Evolutionary conservation across 2,113 vertebrate genomes (phyloP).

Genomic region (Spea bombifrons): DNA sequence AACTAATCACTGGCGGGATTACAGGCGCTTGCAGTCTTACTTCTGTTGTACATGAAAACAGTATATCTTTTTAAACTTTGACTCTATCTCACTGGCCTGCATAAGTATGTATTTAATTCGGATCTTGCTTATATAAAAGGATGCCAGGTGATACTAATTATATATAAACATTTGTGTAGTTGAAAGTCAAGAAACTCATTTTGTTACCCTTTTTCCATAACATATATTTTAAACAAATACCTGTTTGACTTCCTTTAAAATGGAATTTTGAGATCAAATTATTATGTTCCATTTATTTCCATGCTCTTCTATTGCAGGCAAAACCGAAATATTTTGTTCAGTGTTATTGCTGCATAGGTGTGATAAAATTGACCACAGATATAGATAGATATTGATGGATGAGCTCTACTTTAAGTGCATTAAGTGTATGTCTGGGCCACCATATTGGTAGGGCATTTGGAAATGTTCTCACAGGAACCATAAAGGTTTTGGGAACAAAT

Average conservation of each 20-base stretch:
- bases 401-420: no score
- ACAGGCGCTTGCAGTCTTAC: slow-evolving; percentile 50
- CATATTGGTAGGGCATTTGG: no score
- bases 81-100: slow-evolving; percentile 1
- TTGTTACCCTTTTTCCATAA: not conserved
- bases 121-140: not conserved
- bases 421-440: no score
- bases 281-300: no score
- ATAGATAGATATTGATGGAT: no score
- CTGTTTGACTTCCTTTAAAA: not conserved
- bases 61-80: slow-evolving; percentile 34
- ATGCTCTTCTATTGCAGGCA: no score
- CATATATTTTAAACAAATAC: not conserved
- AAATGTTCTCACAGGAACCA: no score
- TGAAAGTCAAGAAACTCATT: not conserved
- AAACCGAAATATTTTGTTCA: no score
- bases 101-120: not conserved
- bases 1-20: slow-evolving; percentile 57
- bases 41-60: slow-evolving; percentile 49
- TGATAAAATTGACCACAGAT: no score
- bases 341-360: no score
- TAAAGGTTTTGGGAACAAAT: no score
- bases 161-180: not conserved
- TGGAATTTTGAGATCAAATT: no score
- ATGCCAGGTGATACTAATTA: not conserved